Evolutionary conservation across 2,797 vertebrate genomes (phyloP).

Genomic region (Clarias platycephalus): DNA sequence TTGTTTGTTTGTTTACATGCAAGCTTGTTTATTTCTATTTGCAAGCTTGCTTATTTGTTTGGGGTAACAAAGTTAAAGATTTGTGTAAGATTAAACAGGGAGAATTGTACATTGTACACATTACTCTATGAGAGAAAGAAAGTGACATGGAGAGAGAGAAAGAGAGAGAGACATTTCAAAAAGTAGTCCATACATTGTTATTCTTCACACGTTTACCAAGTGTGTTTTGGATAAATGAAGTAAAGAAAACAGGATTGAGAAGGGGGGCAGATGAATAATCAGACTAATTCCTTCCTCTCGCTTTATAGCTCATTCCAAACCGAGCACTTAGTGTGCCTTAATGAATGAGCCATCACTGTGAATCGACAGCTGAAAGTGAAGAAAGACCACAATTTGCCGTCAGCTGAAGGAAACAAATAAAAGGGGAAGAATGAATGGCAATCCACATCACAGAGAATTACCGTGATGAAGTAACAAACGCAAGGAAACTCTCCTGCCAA

Average conservation of each 20-base stretch:
- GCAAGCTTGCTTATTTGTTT: background rate
- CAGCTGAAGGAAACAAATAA: conserved; percentile 30
- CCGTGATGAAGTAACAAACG: conserved; percentile 31
- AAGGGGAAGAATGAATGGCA: conserved; percentile 8
- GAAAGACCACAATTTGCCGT: conserved; percentile 60
- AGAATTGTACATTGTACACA: background rate
- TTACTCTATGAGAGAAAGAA: background rate
- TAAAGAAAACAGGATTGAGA: conserved; percentile 66
- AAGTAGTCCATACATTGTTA: conserved; percentile 59
- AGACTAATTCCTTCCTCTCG: conserved; percentile 69
- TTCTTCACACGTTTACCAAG: conserved; percentile 59
- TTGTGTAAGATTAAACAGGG: background rate
- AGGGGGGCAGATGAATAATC: conserved; percentile 70
- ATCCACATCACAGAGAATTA: conserved; percentile 35
- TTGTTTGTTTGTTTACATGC: background rate
- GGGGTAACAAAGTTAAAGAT: background rate
- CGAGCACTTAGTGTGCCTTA: conserved; percentile 63
- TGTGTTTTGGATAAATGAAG: conserved; percentile 68
- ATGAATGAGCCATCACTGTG: conserved; percentile 66
- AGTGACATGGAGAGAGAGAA: background rate
- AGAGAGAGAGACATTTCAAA: background rate
- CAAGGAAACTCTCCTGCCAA: background rate
- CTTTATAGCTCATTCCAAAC: conserved; percentile 65
- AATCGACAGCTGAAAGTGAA: conserved; percentile 25
- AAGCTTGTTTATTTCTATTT: background rate